Evolutionary conservation across 1,140 invertebrate genomes (phyloP), one percentile per base, ranked within the genome.

Genomic region (Euura saliciscinereae): DNA sequence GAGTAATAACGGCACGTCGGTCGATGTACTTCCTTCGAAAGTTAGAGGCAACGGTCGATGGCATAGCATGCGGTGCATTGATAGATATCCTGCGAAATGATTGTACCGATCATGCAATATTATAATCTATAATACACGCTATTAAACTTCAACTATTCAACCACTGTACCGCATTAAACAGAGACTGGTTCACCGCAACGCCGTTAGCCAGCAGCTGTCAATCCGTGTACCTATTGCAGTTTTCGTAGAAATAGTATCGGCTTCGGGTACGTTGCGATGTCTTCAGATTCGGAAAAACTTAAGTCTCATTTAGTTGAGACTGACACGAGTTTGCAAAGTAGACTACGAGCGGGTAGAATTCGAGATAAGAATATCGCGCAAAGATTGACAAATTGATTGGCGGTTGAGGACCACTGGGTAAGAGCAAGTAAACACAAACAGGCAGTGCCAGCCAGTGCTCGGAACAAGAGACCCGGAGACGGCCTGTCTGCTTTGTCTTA

Each of bases 41-140:
- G 44, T 44, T 69, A 10, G 68, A 44, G 44, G 44, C n/a, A 67
- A 65, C 44, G n/a, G 69, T n/a, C 59, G 69, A 28, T 28, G 28
- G 68, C 74, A 68, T 84, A 79, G 83, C 83, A 84, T 85, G 84
- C 78, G 71, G 66, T 69, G 76, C 80, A 82, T 83, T 80, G 83
- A 82, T 79, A 78, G 77, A 78, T 76, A 78, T 80, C 79, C 78
- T 78, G 75, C 73, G 75, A 82, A 78, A 74, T 83, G 80, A 83
- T 84, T 84, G 79, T 81, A 80, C 82, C 80, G 82, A 86, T 84
- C 83, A 85, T 85, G 83, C 83, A 78, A 85, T 84, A 86, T 81
- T 81, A 82, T 82, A 85, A 86, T 86, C 83, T 83, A 85, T 84
- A 85, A 86, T 77, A 77, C 78, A 74, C 73, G 74, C 81, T 79